Evolutionary conservation across 2,797 vertebrate genomes (phyloP), one percentile per base, ranked within the genome.

Genomic region (Micropoecilia bifurca): DNA sequence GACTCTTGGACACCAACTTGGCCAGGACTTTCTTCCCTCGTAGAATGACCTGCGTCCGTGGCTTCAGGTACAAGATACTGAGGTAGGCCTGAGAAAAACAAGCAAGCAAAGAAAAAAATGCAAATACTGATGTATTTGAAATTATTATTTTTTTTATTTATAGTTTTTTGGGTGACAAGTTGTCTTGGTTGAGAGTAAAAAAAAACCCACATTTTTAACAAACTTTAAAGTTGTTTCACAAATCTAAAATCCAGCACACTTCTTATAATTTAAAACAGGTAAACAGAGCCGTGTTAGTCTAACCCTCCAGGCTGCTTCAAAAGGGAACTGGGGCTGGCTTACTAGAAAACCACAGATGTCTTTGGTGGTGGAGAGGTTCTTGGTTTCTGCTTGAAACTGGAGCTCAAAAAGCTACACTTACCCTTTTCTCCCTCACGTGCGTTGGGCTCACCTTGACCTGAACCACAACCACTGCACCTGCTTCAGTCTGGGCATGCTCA

Each of bases 41-140:
- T 63, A 97, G 92, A 78, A 96, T 81, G 61, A 97, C 93, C 87
- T 97, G 96, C 79, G 95, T 95, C 74, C 95, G 92, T 14, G 96
- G 96, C 88, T 97, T 97, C 92, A 97, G 93, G 83, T 97, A 97
- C 55, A 97, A 91, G 88, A 97, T 95, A 81, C 95, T 94, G 88
- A 96, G 95, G 88, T 96, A 97, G 16, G 95, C 96, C 96, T 97
- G 88, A 66, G 53, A 80, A 6, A 13, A 45, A 81, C 16, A 77
- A 20, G 75, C 8, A 83, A n/a, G 88, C 18, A 74, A 61, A 78
- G 4, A 80, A 3, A 57, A 33, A 14, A 1, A 22, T 2, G 8
- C 66, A 46, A 53, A 14, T n/a, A 46, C 20, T 3, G 1, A 74
- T 6, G 28, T 20, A 59, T 33, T 73, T 79, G 6, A 6, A 33